Conservation (phyloP, 2,113 vertebrate species). For the Epinephelus lanceolatus region DNA sequence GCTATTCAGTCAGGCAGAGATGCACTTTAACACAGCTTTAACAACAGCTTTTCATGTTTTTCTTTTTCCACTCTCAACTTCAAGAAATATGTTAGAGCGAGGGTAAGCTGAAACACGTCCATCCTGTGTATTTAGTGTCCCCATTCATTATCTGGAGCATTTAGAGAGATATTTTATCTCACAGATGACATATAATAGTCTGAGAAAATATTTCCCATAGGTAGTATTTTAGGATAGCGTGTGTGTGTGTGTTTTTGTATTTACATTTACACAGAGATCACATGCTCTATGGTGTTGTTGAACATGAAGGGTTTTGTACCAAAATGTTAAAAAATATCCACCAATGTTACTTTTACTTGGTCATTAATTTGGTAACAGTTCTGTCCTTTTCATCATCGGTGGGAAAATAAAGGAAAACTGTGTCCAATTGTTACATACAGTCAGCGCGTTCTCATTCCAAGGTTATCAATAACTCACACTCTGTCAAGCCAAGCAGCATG, state of each 20-base stretch:
- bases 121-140: slow-evolving; percentile 43
- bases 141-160: slow-evolving; percentile 24
- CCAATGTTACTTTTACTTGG: background rate
- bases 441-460: too few species aligned
- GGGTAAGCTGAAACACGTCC: slow-evolving; percentile 83
- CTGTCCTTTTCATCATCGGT: background rate
- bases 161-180: slow-evolving; percentile 7
- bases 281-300: slow-evolving; percentile 4
- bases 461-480: too few species aligned
- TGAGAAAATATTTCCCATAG: background rate
- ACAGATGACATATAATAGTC: background rate
- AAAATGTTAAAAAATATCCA: slow-evolving; percentile 62
- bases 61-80: slow-evolving; percentile 72
- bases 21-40: slow-evolving; percentile 22
- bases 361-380: background rate
- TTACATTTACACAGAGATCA: slow-evolving; percentile 27
- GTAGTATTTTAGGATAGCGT: background rate
- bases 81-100: slow-evolving; percentile 92
- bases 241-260: slow-evolving; percentile 27
- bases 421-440: background rate
- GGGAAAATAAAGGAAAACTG: background rate
- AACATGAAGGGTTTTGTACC: slow-evolving; percentile 47
- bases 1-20: slow-evolving; percentile 4
- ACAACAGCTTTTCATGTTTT: slow-evolving; percentile 38
- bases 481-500: too few species aligned